Base-by-base conservation (phyloP, 1,140 invertebrate genomes). In the Drosophila dunni region DNA sequence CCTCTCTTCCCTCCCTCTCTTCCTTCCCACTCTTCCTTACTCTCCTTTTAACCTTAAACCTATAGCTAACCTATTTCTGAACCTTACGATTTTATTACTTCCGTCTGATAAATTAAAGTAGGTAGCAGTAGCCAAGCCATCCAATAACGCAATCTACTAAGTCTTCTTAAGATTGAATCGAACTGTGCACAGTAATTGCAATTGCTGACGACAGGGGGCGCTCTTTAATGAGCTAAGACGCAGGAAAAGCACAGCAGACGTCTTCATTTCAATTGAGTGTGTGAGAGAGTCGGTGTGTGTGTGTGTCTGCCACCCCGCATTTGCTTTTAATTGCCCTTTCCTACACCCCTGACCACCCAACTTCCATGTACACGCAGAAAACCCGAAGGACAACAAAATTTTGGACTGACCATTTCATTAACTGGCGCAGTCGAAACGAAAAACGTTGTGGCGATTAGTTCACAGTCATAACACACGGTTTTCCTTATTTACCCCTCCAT, bases 361-460 rank as follows among this genome's bases (percentile, higher is more conserved):
- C n/a, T n/a, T n/a, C 40, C n/a, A 13, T 13, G 40, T 6, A 42
- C 13, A 5, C 0, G 3, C 40, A 11, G 11, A 42, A 42, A 40
- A 11, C 10, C 48, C 33, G 42, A 40, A 42, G 46, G 10, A 20
- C 61, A 70, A 78, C 48, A 61, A 64, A 53, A 48, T 70, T 34
- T 48, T 54, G 58, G 51, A 46, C 70, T 77, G 79, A 69, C 77
- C 80, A 88, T 89, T 88, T 88, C 83, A 88, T 88, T 88, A 88
- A 88, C 80, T 83, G 83, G 71, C 68, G 60, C 77, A 64, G 81
- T 61, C 69, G 66, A 70, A 72, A 68, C 78, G 72, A 86, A 86
- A 29, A 86, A 79, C 73, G 76, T 72, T 88, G 83, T 51, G 83
- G 76, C 83, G 85, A 89, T 89, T 89, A 89, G 84, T 89, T 89